Percentiles rank a stretch among this genome's conserved stretches.
Evolutionary conservation across 2,113 vertebrate genomes (phyloP).

Genomic region (Nibea albiflora): DNA sequence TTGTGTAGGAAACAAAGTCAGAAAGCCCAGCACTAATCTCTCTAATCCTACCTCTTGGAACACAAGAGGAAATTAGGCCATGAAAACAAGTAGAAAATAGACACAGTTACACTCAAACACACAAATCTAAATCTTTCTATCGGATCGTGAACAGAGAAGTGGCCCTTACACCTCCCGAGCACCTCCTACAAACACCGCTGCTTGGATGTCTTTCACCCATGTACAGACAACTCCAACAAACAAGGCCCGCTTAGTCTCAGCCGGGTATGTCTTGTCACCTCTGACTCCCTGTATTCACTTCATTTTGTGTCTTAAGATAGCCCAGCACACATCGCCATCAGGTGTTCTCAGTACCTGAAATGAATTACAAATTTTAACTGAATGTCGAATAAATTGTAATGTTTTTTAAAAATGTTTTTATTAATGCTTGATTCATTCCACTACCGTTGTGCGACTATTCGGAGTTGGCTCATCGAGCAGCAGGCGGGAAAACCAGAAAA

Average conservation of each 20-base stretch:
- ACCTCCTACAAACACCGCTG: background rate
- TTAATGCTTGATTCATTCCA: too few species aligned
- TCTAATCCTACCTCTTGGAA: constrained; percentile 73
- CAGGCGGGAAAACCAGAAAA: too few species aligned
- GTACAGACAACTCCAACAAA: background rate
- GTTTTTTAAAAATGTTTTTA: too few species aligned
- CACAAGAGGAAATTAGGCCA: constrained; percentile 58
- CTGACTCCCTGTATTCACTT: background rate
- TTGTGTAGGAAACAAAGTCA: constrained; percentile 38
- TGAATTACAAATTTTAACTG: too few species aligned
- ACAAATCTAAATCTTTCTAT: background rate
- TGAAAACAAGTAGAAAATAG: constrained; percentile 61
- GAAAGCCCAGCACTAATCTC: constrained; percentile 65
- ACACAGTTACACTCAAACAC: constrained; percentile 8
- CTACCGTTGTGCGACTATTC: too few species aligned
- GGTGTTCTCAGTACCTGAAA: too few species aligned
- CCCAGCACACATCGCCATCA: background rate
- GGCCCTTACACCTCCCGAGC: too few species aligned
- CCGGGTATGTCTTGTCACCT: background rate
- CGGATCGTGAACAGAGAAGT: background rate
- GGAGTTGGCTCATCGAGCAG: too few species aligned
- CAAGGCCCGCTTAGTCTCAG: background rate
- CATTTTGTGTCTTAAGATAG: background rate
- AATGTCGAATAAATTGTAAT: too few species aligned
- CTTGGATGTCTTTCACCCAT: background rate